Percentiles rank a stretch among this genome's conserved stretches.
Evolutionary conservation across 2,113 vertebrate species (phyloP).

Genomic region (Smithornis capensis): DNA sequence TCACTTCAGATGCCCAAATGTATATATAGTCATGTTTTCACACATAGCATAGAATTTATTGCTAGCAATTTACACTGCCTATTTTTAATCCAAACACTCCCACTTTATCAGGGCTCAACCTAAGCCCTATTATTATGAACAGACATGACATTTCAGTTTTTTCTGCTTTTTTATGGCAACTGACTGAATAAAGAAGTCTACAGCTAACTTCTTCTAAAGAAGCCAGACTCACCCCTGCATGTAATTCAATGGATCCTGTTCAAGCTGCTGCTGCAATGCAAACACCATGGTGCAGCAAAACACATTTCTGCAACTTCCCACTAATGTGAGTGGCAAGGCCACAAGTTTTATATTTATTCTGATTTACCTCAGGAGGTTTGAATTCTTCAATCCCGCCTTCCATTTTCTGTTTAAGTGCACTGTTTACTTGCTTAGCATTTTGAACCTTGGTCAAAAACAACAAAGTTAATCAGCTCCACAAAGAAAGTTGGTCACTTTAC

Average conservation of each 20-base stretch:
- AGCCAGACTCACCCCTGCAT: background rate
- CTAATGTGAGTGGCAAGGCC: background rate
- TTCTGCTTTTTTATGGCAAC: background rate
- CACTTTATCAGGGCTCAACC: background rate
- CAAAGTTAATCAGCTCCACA: conserved; percentile 72
- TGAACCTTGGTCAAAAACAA: conserved; percentile 86
- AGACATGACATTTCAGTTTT: background rate
- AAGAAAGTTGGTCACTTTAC: conserved; percentile 69
- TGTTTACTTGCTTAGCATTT: conserved; percentile 98
- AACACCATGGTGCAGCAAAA: background rate
- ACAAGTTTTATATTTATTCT: background rate
- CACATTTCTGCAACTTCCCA: background rate
- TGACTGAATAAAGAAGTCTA: background rate
- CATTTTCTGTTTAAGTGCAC: conserved; percentile 94
- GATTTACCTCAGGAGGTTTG: conserved; percentile 90
- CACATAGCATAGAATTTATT: background rate
- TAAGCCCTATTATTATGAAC: background rate
- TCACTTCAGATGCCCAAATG: background rate
- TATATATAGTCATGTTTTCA: background rate
- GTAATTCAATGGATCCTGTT: background rate
- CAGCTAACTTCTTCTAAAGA: background rate
- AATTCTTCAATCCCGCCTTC: conserved; percentile 92
- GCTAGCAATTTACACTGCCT: background rate
- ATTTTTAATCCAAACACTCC: background rate
- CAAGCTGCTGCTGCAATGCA: background rate